These are phyloP conservation scores for Coenonympha glycerion DNA, from an alignment of 2,888 invertebrate species.

Conservation along the genomic window DNA sequence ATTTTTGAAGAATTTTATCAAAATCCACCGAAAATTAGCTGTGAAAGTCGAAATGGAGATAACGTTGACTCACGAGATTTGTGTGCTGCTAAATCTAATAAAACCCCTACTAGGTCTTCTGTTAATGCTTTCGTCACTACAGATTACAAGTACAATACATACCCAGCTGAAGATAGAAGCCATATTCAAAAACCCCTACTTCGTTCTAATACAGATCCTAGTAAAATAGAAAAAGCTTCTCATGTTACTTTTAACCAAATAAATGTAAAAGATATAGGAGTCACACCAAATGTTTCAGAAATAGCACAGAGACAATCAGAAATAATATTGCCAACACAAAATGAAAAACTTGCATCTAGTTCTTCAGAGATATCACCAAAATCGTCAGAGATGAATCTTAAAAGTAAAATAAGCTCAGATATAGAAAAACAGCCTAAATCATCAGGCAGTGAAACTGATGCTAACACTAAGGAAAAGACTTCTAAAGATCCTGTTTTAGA, in stretches of 20 bases:
- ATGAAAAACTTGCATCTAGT: conserved; percentile 2
- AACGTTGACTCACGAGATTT: conserved; percentile 23
- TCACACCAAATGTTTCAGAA: conserved; percentile 13
- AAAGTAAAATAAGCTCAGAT: conserved; percentile 20
- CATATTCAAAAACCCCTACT: conserved; percentile 40
- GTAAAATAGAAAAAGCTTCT: conserved; percentile 30
- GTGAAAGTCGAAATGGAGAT: conserved; percentile 1
- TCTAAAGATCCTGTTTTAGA: conserved; percentile 48
- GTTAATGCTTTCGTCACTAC: conserved; percentile 27
- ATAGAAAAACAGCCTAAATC: conserved; percentile 19
- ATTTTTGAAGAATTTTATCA: conserved; percentile 28
- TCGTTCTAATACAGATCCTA: conserved; percentile 48
- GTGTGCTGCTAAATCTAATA: conserved; percentile 3
- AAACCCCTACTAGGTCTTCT: not conserved
- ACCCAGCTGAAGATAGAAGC: conserved; percentile 40
- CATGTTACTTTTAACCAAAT: conserved; percentile 21
- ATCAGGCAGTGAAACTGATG: conserved; percentile 29
- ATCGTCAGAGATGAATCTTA: conserved; percentile 12
- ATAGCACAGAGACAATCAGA: conserved; percentile 1
- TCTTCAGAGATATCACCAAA: conserved; percentile 19
- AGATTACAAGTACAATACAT: conserved; percentile 38
- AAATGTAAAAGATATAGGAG: conserved; percentile 18
- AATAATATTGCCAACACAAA: not conserved
- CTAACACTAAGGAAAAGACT: conserved; percentile 21
- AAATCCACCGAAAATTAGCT: conserved; percentile 4